These are phyloP conservation scores for Oreochromis tanganicae DNA, from an alignment of 2,113 vertebrate genomes.

Conservation along the genomic window DNA sequence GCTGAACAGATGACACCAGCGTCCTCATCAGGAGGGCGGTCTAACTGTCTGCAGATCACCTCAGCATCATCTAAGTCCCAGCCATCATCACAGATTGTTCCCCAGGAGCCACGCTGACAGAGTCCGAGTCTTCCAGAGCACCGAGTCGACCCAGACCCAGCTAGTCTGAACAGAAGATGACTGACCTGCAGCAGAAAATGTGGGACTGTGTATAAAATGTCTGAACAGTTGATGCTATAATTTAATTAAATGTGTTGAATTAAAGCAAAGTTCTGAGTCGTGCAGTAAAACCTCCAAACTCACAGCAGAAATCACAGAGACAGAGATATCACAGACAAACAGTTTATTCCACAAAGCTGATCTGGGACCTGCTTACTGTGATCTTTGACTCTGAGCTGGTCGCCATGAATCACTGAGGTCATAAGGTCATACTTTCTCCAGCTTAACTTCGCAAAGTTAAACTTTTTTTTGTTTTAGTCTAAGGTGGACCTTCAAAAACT, in stretches of 20 bases:
- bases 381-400: not conserved
- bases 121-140: not conserved
- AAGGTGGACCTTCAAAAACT: too few relatives aligned
- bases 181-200: not conserved
- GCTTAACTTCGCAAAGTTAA: not conserved
- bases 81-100: not conserved
- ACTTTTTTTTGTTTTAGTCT: not conserved
- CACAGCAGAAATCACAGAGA: not conserved
- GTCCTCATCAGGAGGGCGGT: not conserved
- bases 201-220: not conserved
- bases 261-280: not conserved
- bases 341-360: not conserved
- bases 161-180: not conserved
- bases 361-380: not conserved
- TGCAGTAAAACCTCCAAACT: not conserved
- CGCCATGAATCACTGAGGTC: not conserved
- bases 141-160: not conserved
- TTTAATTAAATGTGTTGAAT: not conserved
- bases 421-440: not conserved
- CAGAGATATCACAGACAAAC: not conserved
- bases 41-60: not conserved
- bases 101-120: not conserved
- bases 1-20: not conserved
- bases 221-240: not conserved
- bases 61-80: not conserved